Evolutionary conservation across 2,888 invertebrate genomes (phyloP).

Genomic region (Suillia variegata): DNA sequence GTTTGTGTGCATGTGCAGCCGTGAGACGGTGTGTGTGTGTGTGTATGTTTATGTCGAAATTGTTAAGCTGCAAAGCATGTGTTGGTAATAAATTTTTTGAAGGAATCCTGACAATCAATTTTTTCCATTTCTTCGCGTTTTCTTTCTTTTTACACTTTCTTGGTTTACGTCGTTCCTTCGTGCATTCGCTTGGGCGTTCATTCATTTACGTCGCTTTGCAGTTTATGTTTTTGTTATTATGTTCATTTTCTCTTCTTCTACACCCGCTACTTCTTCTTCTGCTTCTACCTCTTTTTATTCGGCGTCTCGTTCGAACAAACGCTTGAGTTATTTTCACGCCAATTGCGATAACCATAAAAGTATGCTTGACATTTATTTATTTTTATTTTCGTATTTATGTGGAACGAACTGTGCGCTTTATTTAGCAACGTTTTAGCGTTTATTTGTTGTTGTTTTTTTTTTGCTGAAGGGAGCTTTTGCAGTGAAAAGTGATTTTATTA

Average conservation of each 20-base stretch:
- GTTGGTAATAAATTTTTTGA: conserved; percentile 2
- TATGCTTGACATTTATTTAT: no score
- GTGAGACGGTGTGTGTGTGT: no score
- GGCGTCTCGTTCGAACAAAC: no score
- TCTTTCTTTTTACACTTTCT: conserved; percentile 15
- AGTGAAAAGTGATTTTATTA: no score
- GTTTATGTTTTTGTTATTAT: conserved; percentile 36
- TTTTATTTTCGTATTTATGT: no score
- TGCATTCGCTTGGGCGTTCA: conserved; percentile 29
- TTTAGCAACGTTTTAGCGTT: no score
- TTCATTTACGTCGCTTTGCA: conserved; percentile 30
- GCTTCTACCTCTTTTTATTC: no score
- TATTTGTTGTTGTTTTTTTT: no score
- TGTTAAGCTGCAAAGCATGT: neutral
- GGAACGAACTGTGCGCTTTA: no score
- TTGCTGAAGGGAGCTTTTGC: no score
- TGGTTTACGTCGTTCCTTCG: conserved; percentile 20
- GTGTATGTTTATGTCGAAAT: neutral
- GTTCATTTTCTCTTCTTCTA: neutral
- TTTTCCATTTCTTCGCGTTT: conserved; percentile 38
- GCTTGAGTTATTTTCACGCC: no score
- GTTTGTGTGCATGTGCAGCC: neutral
- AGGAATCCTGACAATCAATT: conserved; percentile 9
- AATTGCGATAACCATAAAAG: no score
- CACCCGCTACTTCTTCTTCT: conserved; percentile 9